These are phyloP conservation scores for Sorex maritimensis DNA, from an alignment of 2,797 vertebrate species.

Conservation along the genomic window DNA sequence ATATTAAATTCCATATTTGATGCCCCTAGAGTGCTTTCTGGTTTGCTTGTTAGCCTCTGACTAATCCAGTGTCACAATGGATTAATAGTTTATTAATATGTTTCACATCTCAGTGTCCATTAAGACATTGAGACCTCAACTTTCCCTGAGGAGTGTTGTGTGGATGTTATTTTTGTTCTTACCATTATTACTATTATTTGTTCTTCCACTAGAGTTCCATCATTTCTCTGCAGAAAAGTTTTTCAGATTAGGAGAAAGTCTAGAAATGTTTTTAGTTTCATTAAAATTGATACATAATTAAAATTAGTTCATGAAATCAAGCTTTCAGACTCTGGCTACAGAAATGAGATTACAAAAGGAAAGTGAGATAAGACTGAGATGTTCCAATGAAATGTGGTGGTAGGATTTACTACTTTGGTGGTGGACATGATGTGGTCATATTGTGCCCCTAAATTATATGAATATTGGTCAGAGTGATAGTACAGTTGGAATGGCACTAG, in stretches of 20 bases:
- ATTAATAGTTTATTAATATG: not conserved
- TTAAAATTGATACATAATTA: too few species aligned
- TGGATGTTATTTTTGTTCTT: not conserved
- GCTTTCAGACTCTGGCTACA: too few species aligned
- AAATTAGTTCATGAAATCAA: too few species aligned
- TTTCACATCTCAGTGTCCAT: not conserved
- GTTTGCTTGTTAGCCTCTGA: not conserved
- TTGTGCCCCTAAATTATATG: too few species aligned
- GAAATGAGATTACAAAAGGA: too few species aligned
- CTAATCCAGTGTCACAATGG: not conserved
- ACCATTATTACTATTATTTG: not conserved
- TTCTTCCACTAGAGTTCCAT: not conserved
- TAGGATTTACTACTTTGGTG: too few species aligned
- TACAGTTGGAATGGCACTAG: too few species aligned
- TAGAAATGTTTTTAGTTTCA: slow-evolving; percentile 29
- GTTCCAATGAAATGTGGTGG: too few species aligned
- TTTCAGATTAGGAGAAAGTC: not conserved
- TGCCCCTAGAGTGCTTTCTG: not conserved
- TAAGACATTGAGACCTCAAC: not conserved
- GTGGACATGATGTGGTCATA: too few species aligned
- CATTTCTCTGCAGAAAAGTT: not conserved
- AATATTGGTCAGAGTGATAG: too few species aligned
- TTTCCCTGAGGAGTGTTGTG: not conserved
- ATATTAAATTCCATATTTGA: not conserved
- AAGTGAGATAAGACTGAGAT: too few species aligned